Conservation (phyloP, 2,888 invertebrate genomes). For the Leptopilina myrica region DNA sequence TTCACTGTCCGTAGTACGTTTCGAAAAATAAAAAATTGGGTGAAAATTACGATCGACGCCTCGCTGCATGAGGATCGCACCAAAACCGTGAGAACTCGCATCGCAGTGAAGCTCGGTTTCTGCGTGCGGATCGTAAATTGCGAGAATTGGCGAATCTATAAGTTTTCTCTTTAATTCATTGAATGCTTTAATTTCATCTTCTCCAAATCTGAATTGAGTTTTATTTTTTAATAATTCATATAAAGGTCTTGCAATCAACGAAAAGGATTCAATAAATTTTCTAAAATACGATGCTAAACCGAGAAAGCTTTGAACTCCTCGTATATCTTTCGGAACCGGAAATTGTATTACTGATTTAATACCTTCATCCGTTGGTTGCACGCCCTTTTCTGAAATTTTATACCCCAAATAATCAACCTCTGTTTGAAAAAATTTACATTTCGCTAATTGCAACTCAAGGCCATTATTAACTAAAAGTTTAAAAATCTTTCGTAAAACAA, state of each 20-base stretch:
- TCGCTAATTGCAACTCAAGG: constrained; percentile 39
- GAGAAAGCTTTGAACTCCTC: constrained; percentile 58
- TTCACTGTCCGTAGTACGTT: constrained; percentile 60
- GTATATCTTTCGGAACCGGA: neutral
- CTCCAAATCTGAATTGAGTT: constrained; percentile 56
- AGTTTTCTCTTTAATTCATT: constrained; percentile 51
- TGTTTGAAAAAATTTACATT: constrained; percentile 20
- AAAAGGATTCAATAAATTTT: constrained; percentile 59
- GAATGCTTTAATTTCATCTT: constrained; percentile 55
- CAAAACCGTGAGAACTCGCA: constrained; percentile 61
- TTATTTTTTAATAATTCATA: constrained; percentile 58
- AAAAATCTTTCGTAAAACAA: constrained; percentile 43
- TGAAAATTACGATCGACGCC: constrained; percentile 59
- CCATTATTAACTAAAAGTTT: constrained; percentile 45
- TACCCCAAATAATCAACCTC: constrained; percentile 34
- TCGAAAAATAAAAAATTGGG: constrained; percentile 64
- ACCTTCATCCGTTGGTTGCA: neutral
- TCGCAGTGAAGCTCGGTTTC: constrained; percentile 67
- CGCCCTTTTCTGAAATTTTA: constrained; percentile 6
- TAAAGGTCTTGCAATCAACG: constrained; percentile 63
- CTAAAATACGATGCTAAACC: constrained; percentile 63
- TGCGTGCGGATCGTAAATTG: constrained; percentile 61
- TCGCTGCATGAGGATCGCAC: constrained; percentile 64
- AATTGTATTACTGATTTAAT: neutral
- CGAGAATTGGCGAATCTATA: constrained; percentile 56